Percentiles rank a stretch among this genome's conserved stretches.
Conservation (phyloP, 2,113 vertebrate species). For the Cheilinus undulatus region DNA sequence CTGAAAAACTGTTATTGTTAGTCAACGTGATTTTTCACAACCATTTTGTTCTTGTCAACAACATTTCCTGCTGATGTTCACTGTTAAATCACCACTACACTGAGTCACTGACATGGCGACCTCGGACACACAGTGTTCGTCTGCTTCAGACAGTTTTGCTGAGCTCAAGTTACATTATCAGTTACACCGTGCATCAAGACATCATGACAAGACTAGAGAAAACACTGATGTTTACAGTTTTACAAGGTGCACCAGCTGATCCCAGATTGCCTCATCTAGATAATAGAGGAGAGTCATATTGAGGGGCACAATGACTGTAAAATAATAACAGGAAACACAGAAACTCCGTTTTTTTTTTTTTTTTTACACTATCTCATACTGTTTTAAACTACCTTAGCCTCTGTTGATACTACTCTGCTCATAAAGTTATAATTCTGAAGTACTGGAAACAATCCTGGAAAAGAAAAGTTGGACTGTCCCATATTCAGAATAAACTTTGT, state of each 20-base stretch:
- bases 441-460: too few relatives aligned
- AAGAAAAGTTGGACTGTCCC: too few relatives aligned
- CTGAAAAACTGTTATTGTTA: too few relatives aligned
- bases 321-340: background rate
- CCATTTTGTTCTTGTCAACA: too few relatives aligned
- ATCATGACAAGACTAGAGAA: conserved; percentile 40
- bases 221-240: conserved; percentile 40
- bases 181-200: conserved; percentile 42
- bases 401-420: too few relatives aligned
- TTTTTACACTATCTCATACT: too few relatives aligned
- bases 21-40: too few relatives aligned
- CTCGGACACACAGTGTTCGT: background rate
- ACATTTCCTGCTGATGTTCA: too few relatives aligned
- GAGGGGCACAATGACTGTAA: background rate
- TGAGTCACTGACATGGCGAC: background rate
- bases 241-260: conserved; percentile 36
- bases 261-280: conserved; percentile 2
- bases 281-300: conserved; percentile 2
- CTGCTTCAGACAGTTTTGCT: conserved; percentile 7
- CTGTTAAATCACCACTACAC: background rate
- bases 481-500: background rate
- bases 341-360: too few relatives aligned
- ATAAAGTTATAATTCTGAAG: too few relatives aligned
- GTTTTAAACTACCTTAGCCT: too few relatives aligned
- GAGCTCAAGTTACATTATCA: conserved; percentile 54